Conservation (phyloP, 2,797 vertebrate species). For the Characodon lateralis region DNA sequence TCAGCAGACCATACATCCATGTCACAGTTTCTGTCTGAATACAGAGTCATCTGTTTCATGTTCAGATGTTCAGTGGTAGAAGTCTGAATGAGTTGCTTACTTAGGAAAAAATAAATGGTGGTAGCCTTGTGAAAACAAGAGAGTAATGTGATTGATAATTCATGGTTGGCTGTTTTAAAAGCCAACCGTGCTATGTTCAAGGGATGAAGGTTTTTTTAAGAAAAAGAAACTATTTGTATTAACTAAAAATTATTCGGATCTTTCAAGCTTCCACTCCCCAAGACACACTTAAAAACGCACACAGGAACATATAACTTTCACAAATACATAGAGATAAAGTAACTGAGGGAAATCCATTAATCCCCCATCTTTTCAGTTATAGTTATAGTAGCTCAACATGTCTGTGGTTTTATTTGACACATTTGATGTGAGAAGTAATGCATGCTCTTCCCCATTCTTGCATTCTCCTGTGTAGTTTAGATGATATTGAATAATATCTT, state of each 20-base stretch:
- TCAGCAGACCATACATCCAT: slow-evolving; percentile 16
- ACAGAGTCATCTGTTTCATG: slow-evolving; percentile 27
- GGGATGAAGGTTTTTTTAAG: too few species aligned
- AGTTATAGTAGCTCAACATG: too few species aligned
- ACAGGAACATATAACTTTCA: neutral
- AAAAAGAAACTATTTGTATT: too few species aligned
- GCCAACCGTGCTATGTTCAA: neutral
- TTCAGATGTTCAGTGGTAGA: slow-evolving; percentile 41
- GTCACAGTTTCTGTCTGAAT: slow-evolving; percentile 54
- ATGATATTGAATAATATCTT: neutral
- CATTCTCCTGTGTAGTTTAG: neutral
- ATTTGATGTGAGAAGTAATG: neutral
- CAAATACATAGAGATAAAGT: neutral
- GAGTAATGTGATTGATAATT: neutral
- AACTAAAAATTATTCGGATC: neutral
- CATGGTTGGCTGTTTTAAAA: neutral
- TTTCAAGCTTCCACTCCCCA: neutral
- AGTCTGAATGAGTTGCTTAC: slow-evolving; percentile 9
- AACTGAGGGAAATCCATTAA: neutral
- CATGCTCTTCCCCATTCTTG: neutral
- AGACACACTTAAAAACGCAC: neutral
- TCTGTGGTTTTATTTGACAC: neutral
- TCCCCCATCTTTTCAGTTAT: too few species aligned
- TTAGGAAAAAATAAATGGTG: slow-evolving; percentile 4
- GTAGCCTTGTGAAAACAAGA: neutral